A percentile compares a stretch with the other conserved stretches of the same genome.
phyloP scores from a whole-genome alignment of 2,888 invertebrate genomes.

The Spatulosminthurus flaviceps region DNA sequence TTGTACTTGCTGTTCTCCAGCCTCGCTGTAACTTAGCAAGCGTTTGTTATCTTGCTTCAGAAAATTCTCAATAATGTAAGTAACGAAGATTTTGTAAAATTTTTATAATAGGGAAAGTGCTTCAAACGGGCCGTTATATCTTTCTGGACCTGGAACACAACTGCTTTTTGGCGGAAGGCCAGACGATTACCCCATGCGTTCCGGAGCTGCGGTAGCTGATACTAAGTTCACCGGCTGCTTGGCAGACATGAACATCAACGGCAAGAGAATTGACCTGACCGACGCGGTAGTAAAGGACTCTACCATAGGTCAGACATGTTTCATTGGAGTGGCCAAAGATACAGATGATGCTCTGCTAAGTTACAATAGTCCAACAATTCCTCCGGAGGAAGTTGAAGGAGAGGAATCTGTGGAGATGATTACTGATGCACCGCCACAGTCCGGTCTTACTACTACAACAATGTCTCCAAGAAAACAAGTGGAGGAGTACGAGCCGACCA shows the following conservation, averaged over 20 bases:
- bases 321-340: slow-evolving; percentile 49
- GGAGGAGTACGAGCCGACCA: slow-evolving; percentile 28
- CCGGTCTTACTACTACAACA: slow-evolving; percentile 57
- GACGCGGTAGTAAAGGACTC: slow-evolving; percentile 46
- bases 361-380: slow-evolving; percentile 49
- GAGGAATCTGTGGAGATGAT: slow-evolving; percentile 67
- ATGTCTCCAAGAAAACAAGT: slow-evolving; percentile 52
- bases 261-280: slow-evolving; percentile 77
- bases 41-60: no score
- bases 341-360: slow-evolving; percentile 38
- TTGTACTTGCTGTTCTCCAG: no score
- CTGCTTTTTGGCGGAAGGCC: slow-evolving; percentile 58
- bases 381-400: slow-evolving; percentile 62
- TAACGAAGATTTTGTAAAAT: no score
- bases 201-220: slow-evolving; percentile 50
- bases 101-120: slow-evolving; percentile 52
- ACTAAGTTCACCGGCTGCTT: slow-evolving; percentile 87
- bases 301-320: slow-evolving; percentile 54
- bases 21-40: no score
- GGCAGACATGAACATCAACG: slow-evolving; percentile 90
- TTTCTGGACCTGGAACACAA: slow-evolving; percentile 56
- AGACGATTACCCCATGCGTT: slow-evolving; percentile 49
- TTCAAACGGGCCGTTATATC: slow-evolving; percentile 50
- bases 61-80: no score
- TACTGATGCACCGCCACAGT: slow-evolving; percentile 64